A percentile compares a stretch with the other conserved stretches of the same genome.
phyloP scores from a whole-genome alignment of 64 coral and sea anemone genomes.

The Astreopora myriophthalma region DNA sequence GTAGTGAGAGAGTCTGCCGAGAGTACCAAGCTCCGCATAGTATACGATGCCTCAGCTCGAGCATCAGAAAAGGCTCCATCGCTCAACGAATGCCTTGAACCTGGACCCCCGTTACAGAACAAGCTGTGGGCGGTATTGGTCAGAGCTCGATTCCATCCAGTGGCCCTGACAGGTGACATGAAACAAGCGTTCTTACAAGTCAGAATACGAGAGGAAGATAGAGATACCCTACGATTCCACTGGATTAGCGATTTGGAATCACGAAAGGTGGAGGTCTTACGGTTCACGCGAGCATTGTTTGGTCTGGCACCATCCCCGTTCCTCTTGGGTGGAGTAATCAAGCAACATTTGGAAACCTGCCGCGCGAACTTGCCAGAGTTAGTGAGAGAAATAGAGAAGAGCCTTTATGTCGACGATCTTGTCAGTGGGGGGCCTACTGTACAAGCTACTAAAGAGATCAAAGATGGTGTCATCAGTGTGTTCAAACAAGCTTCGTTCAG shows the following conservation, averaged over 20 bases:
- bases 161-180: too few relatives aligned
- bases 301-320: conserved; percentile 55
- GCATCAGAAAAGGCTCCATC: too few relatives aligned
- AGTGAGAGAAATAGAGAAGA: conserved; percentile 11
- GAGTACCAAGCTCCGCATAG: too few relatives aligned
- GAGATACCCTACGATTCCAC: conserved; percentile 6
- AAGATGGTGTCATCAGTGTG: conserved; percentile 29
- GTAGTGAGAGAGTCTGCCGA: too few relatives aligned
- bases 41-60: too few relatives aligned
- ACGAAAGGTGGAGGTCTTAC: neutral
- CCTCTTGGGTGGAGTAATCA: conserved; percentile 67
- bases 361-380: neutral
- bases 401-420: conserved; percentile 75
- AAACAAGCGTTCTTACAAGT: neutral
- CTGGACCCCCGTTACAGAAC: too few relatives aligned
- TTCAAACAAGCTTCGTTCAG: conserved; percentile 25
- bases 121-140: too few relatives aligned
- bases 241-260: neutral
- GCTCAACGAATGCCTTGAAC: too few relatives aligned
- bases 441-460: conserved; percentile 1
- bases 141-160: too few relatives aligned
- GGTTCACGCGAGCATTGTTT: conserved; percentile 62
- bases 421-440: conserved; percentile 15
- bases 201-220: neutral
- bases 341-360: conserved; percentile 41